phyloP scores from a whole-genome alignment of 2,113 vertebrate species.

The Xyrauchen texanus region DNA sequence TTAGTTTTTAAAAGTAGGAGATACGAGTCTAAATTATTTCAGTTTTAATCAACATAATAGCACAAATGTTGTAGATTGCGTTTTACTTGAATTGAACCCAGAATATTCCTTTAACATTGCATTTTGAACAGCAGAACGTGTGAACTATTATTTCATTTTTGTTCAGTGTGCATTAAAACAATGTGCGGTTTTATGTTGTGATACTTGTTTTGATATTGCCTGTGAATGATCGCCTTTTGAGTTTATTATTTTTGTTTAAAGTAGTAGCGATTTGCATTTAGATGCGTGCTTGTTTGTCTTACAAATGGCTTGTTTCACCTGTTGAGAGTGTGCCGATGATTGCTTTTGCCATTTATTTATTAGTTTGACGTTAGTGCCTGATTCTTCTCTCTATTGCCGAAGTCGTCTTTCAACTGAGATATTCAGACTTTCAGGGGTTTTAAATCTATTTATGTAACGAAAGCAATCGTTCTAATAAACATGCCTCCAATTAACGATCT shows the following conservation, averaged over 20 bases:
- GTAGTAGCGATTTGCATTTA: constrained; percentile 6
- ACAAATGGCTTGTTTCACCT: constrained; percentile 66
- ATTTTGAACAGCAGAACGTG: too few species aligned
- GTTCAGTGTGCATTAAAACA: too few species aligned
- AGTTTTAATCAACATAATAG: too few species aligned
- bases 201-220: constrained; percentile 50
- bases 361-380: not conserved
- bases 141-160: too few species aligned
- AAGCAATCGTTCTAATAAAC: constrained; percentile 5
- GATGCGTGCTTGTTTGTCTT: constrained; percentile 64
- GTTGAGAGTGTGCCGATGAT: constrained; percentile 41
- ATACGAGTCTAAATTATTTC: too few species aligned
- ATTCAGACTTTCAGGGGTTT: constrained; percentile 66
- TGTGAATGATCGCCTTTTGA: constrained; percentile 50
- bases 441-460: not conserved
- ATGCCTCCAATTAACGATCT: constrained; percentile 1
- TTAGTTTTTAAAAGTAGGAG: too few species aligned
- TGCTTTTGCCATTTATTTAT: not conserved
- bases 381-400: too few species aligned
- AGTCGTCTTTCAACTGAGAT: not conserved
- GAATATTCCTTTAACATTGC: too few species aligned
- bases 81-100: too few species aligned
- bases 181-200: too few species aligned
- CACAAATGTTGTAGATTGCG: too few species aligned
- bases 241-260: too few species aligned